Conservation (phyloP, 2,797 vertebrate genomes). For the Myripristis jacobus region DNA sequence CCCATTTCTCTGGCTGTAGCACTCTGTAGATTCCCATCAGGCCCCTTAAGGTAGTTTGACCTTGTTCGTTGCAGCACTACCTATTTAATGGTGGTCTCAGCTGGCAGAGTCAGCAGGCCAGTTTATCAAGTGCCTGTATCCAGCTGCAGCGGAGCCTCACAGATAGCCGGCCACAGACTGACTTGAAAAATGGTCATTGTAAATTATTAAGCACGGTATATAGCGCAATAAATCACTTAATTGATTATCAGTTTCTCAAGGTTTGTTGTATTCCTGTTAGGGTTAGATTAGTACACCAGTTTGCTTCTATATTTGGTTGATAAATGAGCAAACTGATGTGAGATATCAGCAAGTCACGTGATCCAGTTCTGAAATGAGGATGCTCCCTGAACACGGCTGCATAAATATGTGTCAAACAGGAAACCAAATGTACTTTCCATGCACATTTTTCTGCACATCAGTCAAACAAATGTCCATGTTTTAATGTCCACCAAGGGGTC, state of each 20-base stretch:
- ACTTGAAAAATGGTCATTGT: neutral
- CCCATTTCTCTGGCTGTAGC: neutral
- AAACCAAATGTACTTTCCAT: no score
- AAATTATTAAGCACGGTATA: neutral
- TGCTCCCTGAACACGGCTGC: no score
- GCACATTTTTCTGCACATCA: no score
- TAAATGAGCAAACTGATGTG: no score
- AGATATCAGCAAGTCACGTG: no score
- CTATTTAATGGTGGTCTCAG: neutral
- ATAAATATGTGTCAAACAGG: no score
- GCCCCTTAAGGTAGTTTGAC: conserved; percentile 6
- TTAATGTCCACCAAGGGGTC: no score
- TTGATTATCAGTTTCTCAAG: neutral
- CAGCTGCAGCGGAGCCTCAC: conserved; percentile 9
- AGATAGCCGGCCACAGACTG: neutral
- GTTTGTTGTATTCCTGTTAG: neutral
- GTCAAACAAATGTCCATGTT: no score
- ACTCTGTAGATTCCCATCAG: conserved; percentile 1
- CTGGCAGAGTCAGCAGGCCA: neutral
- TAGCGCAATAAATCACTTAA: neutral
- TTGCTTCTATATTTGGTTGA: no score
- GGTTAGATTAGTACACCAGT: no score
- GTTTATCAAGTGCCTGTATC: neutral
- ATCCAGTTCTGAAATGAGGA: no score
- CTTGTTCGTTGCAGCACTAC: neutral